Evolutionary conservation across 2,888 invertebrate genomes (phyloP), one percentile per base, ranked within the genome.

Genomic region (Dolichomitus sp.): DNA sequence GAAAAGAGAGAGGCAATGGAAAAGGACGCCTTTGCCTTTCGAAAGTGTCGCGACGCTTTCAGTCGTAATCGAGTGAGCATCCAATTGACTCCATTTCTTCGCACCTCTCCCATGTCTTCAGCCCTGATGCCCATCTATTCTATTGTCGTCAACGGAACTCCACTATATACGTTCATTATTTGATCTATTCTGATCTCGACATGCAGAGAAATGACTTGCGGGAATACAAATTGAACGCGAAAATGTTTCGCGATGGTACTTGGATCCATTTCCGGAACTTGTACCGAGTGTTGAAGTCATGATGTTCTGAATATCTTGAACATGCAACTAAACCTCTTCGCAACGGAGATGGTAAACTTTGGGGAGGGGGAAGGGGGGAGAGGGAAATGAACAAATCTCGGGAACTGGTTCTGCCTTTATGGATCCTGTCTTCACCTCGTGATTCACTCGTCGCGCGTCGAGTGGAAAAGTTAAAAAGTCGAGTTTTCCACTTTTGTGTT

Each of bases 51-150:
- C 72, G 48, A 76, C 79, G 68, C 73, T 83, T 80, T 85, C 68
- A 81, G 54, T 54, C 61, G 52, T 84, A 83, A 85, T 85, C 75
- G 84, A 84, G 70, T 85, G 79, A 81, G 78, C 81, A 82, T 82
- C 81, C 81, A 84, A 85, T 85, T 85, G 84, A 84, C 77, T 80
- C 77, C 77, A 59, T 72, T 85, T 85, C 81, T 84, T 83, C 59
- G 68, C 65, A 50, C 33, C 59, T 74, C 69, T 68, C 48, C 50
- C 33, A 57, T 45, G 40, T 68, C 68, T 37, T 70, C 59, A 14
- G 27, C 69, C 37, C 48, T 66, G 50, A 27, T 57, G 65, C 27
- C 50, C 59, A 19, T 80, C 66, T 57, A 42, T 72, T 66, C 66
- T 66, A 72, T 45, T 69, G 54, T 78, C 77, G 72, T 81, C 69